Base-by-base conservation (phyloP, 2,113 vertebrate genomes). In the Siniperca chuatsi region DNA sequence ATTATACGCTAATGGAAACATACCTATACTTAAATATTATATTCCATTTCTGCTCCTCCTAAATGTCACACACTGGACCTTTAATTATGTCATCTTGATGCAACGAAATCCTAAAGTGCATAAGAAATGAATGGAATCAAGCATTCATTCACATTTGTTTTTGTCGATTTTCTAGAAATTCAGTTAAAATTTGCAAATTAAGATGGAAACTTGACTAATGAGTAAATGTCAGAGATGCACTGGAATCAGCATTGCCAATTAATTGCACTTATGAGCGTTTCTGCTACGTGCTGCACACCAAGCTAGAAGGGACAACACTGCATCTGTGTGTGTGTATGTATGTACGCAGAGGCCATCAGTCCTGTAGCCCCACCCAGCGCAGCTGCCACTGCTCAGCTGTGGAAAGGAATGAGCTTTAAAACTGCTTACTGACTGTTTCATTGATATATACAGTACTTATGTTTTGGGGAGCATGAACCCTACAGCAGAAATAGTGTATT, bases 341-440 rank as follows among this genome's bases (percentile, higher is more conserved):
- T 54, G 21, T 64, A 60, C 33, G 29, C 35, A 65, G 40, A 79
- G 69, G 42, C 35, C 77, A 69, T 62, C 25, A 9, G n/a, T 62
- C 46, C 25, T 80, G 46, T 16, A 25, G 61, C 79, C 67, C 67
- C 74, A 54, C 52, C 67, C 74, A 25, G 21, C 37, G 52, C 57
- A 13, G 72, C 55, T 62, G 35, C 62, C n/a, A 61, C 42, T 33
- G 21, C 42, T 48, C 25, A 57, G 58, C 75, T 65, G 20, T 25
- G 48, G 42, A 55, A 18, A 67, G n/a, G 3, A 55, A 44, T 2
- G 1, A 37, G 35, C 46, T 68, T 74, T 62, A 55, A 80, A 62
- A 44, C 54, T 46, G 37, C 71, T 48, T 16, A 29, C 78, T 8
- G 9, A 29, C 10, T 5, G n/a, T 58, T 76, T 50, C 64, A 29